These are phyloP conservation scores for Chloroclystis v-ata DNA, from an alignment of 2,888 invertebrate species.

Conservation along the genomic window DNA sequence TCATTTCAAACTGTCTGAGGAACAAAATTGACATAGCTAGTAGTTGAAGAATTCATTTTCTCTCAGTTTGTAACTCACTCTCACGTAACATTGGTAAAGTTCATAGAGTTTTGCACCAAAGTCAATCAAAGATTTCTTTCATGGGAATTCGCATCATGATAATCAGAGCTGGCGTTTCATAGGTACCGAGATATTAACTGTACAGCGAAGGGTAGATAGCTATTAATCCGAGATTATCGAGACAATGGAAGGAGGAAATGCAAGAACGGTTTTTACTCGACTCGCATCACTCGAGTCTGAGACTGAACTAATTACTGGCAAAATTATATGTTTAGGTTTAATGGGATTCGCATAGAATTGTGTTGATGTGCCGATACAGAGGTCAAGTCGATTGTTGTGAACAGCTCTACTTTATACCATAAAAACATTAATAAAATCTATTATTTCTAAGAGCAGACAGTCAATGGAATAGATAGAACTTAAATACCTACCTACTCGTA, in stretches of 20 bases:
- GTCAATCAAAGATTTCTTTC: neutral
- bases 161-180: neutral
- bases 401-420: neutral
- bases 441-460: neutral
- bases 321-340: conserved; percentile 47
- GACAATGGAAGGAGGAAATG: conserved; percentile 71
- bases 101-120: neutral
- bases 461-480: neutral
- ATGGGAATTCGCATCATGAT: neutral
- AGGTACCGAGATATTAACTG: conserved; percentile 26
- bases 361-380: conserved; percentile 3
- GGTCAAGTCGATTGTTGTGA: neutral
- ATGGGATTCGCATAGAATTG: conserved; percentile 16
- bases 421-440: neutral
- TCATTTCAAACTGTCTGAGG: conserved; percentile 1
- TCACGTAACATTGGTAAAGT: no score
- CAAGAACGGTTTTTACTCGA: conserved; percentile 54
- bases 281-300: conserved; percentile 46
- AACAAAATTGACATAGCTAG: neutral
- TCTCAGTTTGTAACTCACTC: no score
- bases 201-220: conserved; percentile 31
- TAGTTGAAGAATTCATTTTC: no score
- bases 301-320: conserved; percentile 50
- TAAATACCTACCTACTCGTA: neutral
- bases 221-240: conserved; percentile 64